Evolutionary conservation across 2,797 vertebrate species (phyloP).

Genomic region (Sylvilagus floridanus): DNA sequence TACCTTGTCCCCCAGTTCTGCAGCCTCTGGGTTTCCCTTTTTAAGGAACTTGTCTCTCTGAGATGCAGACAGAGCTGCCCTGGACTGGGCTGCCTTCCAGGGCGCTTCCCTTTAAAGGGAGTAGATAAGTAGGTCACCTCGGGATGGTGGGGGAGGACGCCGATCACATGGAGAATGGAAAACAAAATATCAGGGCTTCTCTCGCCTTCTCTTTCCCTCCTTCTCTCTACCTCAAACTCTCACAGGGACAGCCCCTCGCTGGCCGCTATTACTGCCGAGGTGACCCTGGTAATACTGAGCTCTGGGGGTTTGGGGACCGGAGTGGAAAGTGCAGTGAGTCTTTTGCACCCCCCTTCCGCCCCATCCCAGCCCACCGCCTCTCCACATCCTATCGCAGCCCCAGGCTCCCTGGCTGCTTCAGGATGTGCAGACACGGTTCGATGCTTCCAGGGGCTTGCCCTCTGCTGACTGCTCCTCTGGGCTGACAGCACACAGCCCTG

Average conservation of each 20-base stretch:
- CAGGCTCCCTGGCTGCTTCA: no score
- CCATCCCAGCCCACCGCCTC: background rate
- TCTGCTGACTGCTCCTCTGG: background rate
- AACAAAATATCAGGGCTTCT: slow-evolving; percentile 51
- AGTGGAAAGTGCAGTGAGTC: background rate
- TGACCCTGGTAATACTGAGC: background rate
- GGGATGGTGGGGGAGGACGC: slow-evolving; percentile 56
- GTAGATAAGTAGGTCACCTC: slow-evolving; percentile 81
- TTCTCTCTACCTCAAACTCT: background rate
- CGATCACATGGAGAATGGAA: slow-evolving; percentile 52
- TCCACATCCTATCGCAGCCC: no score
- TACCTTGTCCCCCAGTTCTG: background rate
- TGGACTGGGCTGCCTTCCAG: slow-evolving; percentile 43
- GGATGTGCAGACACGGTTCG: background rate
- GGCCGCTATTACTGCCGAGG: background rate
- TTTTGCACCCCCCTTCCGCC: background rate
- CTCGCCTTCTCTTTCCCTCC: background rate
- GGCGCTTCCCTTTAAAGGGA: slow-evolving; percentile 72
- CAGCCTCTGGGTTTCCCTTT: slow-evolving; percentile 14
- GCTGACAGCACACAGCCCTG: background rate
- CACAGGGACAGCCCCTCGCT: background rate
- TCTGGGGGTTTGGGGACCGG: background rate
- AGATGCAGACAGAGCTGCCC: slow-evolving; percentile 50
- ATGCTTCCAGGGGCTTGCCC: background rate
- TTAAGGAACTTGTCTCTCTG: slow-evolving; percentile 14